Evolutionary conservation across 2,797 vertebrate species (phyloP).

Genomic region (Psittacula echo): DNA sequence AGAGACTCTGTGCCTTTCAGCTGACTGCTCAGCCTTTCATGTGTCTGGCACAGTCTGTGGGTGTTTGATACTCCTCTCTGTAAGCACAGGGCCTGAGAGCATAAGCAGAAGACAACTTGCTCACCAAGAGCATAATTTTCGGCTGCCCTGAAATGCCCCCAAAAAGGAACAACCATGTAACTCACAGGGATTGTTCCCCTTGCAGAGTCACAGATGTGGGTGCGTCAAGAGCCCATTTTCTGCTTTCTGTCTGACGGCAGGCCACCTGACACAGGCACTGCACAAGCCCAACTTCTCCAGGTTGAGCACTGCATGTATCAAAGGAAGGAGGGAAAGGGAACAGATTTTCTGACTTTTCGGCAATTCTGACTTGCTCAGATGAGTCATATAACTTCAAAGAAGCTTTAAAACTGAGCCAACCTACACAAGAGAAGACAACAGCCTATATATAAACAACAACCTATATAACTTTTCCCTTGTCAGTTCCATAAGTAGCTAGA

Average conservation of each 20-base stretch:
- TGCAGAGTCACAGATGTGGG: background rate
- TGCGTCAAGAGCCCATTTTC: background rate
- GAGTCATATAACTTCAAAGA: background rate
- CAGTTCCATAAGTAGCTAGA: conserved; percentile 17
- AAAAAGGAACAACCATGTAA: background rate
- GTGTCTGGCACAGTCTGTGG: background rate
- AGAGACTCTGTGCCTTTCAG: background rate
- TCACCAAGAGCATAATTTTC: background rate
- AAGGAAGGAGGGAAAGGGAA: background rate
- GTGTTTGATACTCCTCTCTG: background rate
- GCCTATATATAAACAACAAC: conserved; percentile 35
- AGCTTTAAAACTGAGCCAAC: background rate
- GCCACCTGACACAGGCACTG: background rate
- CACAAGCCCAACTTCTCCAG: background rate
- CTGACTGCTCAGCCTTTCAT: background rate
- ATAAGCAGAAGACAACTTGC: background rate
- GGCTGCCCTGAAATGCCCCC: background rate
- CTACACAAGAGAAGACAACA: conserved; percentile 40
- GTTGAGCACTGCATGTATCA: background rate
- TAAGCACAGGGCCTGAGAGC: background rate
- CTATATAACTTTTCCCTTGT: background rate
- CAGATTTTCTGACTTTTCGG: background rate
- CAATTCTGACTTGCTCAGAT: background rate
- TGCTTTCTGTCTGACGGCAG: fast-evolving
- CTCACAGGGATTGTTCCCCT: background rate